A percentile compares a stretch with the other conserved stretches of the same genome.
Conservation (phyloP, 37 sponge, comb jelly and placozoan genomes). For the Axinella damicornis region DNA sequence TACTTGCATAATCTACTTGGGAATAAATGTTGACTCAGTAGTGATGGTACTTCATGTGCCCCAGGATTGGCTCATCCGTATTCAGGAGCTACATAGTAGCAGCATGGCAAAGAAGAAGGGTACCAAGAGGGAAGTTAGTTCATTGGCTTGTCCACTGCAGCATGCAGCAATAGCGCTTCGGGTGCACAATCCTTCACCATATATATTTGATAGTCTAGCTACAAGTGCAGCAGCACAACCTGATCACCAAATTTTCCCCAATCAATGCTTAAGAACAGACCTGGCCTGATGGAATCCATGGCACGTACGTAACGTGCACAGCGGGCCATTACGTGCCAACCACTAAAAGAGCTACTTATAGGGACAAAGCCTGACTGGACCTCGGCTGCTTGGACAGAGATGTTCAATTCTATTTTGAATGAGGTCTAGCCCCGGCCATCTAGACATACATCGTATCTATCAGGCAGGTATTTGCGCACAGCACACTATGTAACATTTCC, state of each 20-base stretch:
- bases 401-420: slow-evolving; percentile 34
- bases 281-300: slow-evolving; percentile 18
- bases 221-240: not conserved
- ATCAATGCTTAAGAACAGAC: slow-evolving; percentile 14
- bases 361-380: slow-evolving; percentile 41
- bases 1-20: slow-evolving; percentile 7
- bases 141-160: slow-evolving; percentile 3
- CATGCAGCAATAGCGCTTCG: slow-evolving; percentile 22
- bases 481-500: not conserved
- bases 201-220: slow-evolving; percentile 28
- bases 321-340: not conserved
- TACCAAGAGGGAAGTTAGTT: slow-evolving; percentile 34
- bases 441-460: not conserved
- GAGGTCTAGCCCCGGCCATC: slow-evolving; percentile 11
- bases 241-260: slow-evolving; percentile 13
- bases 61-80: slow-evolving; percentile 2
- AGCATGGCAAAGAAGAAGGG: not conserved
- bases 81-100: not conserved
- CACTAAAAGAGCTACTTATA: not conserved
- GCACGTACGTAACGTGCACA: not conserved
- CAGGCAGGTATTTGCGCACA: slow-evolving; percentile 34
- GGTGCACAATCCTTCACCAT: slow-evolving; percentile 34
- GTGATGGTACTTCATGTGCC: slow-evolving; percentile 23
- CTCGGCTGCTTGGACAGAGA: slow-evolving; percentile 13
- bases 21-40: slow-evolving; percentile 6